These are phyloP conservation scores for Masticophis lateralis DNA, from an alignment of 2,797 vertebrate genomes.

Conservation along the genomic window DNA sequence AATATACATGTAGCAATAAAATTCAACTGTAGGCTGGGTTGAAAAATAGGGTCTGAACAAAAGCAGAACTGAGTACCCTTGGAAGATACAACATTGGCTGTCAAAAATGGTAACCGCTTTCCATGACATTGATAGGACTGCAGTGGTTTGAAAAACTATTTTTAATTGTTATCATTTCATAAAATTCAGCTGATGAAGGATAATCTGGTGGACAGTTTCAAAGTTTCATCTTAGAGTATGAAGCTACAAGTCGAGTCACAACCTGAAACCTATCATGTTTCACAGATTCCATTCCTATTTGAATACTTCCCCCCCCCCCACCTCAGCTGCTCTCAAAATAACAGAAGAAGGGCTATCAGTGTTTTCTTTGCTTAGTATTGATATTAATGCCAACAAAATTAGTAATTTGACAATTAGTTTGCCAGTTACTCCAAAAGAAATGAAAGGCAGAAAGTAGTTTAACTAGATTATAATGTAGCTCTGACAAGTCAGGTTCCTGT, in stretches of 20 bases:
- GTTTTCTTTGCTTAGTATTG: constrained; percentile 64
- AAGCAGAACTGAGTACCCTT: background rate
- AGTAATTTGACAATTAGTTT: constrained; percentile 84
- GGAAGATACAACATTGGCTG: background rate
- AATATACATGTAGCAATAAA: background rate
- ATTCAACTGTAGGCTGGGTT: background rate
- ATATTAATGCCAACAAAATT: constrained; percentile 82
- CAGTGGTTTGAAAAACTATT: background rate
- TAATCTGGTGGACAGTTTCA: background rate
- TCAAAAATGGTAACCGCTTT: background rate
- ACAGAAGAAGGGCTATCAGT: constrained; percentile 44
- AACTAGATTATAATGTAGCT: constrained; percentile 87
- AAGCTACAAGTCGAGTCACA: background rate
- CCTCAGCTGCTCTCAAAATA: constrained; percentile 35
- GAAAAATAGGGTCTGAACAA: background rate
- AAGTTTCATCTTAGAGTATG: background rate
- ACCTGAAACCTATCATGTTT: background rate
- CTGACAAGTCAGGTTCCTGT: constrained; percentile 91
- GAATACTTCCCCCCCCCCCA: constrained; percentile 20
- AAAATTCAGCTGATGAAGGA: background rate
- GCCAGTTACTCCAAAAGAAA: constrained; percentile 77
- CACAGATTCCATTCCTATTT: constrained; percentile 32
- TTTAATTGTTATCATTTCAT: background rate
- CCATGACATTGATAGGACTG: background rate
- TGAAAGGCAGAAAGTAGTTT: constrained; percentile 80